Evolutionary conservation across 92 coral and sea anemone species (phyloP).

Genomic region (Virgularia gustaviana): DNA sequence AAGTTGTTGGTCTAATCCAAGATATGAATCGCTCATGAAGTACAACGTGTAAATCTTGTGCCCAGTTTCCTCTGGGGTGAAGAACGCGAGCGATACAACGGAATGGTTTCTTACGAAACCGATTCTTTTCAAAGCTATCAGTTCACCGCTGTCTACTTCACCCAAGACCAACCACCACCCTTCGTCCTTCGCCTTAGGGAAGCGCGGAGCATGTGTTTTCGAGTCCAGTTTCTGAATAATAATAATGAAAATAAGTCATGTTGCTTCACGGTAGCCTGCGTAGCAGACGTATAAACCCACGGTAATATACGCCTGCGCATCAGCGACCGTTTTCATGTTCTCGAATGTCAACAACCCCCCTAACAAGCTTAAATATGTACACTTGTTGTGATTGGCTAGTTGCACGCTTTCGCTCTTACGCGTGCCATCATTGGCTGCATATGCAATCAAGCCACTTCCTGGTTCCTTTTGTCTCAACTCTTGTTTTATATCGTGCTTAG

Average conservation of each 20-base stretch:
- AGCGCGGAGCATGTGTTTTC: conserved; percentile 84
- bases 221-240: conserved; percentile 52
- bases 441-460: too few relatives aligned
- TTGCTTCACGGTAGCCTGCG: too few relatives aligned
- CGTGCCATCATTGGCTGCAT: too few relatives aligned
- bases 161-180: conserved; percentile 97
- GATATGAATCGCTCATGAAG: conserved; percentile 83
- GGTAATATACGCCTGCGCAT: too few relatives aligned
- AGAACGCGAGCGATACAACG: conserved; percentile 73
- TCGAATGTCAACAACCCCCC: too few relatives aligned
- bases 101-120: conserved; percentile 65
- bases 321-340: too few relatives aligned
- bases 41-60: conserved; percentile 82
- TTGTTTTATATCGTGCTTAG: too few relatives aligned
- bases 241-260: background rate
- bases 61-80: conserved; percentile 83
- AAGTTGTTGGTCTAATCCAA: conserved; percentile 94
- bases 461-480: too few relatives aligned
- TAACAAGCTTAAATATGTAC: too few relatives aligned
- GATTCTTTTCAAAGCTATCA: conserved; percentile 84
- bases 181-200: conserved; percentile 84
- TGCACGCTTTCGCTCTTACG: too few relatives aligned
- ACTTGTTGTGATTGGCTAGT: too few relatives aligned
- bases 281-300: too few relatives aligned
- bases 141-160: conserved; percentile 88